These are phyloP conservation scores for Aphelenchoides fujianensis DNA, from an alignment of 1,140 invertebrate species.

Conservation along the genomic window DNA sequence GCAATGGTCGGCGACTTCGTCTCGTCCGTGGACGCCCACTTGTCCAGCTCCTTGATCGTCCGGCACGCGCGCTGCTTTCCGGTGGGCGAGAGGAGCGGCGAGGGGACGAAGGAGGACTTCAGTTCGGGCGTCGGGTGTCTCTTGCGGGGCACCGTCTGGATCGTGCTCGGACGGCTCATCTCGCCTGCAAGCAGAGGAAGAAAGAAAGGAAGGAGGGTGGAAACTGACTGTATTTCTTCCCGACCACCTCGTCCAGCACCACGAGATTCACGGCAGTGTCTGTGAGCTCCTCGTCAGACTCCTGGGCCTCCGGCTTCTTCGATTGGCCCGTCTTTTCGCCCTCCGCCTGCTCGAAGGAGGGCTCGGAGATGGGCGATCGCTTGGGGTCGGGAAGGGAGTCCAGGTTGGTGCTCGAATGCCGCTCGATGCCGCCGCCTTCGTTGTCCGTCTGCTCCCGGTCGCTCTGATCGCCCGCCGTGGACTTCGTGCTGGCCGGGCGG, in stretches of 20 bases:
- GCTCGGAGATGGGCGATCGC: background rate
- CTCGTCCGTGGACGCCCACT: background rate
- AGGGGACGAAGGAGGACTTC: background rate
- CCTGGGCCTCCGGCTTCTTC: slow-evolving; percentile 14
- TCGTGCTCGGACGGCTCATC: slow-evolving; percentile 13
- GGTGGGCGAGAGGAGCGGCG: background rate
- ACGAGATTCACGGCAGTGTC: slow-evolving; percentile 58
- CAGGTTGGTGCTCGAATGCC: background rate
- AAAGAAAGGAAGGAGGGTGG: too few species aligned
- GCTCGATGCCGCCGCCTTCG: background rate
- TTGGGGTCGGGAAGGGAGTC: background rate
- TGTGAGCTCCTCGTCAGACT: slow-evolving; percentile 46
- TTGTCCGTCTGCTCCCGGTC: background rate
- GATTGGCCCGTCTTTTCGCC: background rate
- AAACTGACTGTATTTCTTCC: slow-evolving; percentile 49
- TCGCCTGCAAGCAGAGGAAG: too few species aligned
- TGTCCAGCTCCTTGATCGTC: slow-evolving; percentile 30
- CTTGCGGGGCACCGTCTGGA: slow-evolving; percentile 18
- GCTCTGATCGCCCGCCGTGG: slow-evolving; percentile 18
- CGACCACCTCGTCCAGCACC: slow-evolving; percentile 50
- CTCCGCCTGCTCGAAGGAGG: slow-evolving; percentile 1
- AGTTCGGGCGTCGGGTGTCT: slow-evolving; percentile 33
- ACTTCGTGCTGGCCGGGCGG: background rate
- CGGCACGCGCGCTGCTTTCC: background rate
- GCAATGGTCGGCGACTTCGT: background rate